Base-by-base conservation (phyloP, 64 coral and sea anemone species). In the Acropora yongei region DNA sequence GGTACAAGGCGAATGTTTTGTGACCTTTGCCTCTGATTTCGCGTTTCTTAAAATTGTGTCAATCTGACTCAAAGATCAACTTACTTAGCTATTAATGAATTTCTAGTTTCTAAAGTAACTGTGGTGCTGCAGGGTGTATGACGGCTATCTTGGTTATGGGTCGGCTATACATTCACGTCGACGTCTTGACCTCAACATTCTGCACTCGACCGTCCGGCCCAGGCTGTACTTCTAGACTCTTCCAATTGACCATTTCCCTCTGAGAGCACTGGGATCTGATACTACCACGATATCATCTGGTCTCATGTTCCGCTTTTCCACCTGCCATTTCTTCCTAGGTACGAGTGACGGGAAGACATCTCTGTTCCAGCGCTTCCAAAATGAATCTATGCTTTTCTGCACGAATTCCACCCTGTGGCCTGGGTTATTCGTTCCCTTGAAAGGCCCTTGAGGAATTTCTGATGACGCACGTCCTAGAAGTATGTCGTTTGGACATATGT, bases 401-500 rank as follows among this genome's bases (percentile, higher is more conserved):
- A 86, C 83, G 46, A 86, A 86, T 86, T 30, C 30, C 30, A 30
- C 30, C 30, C 30, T 30, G 30, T 30, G 30, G 30, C 30, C 30
- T 30, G 30, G 84, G 41, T 72, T 87, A 17, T 47, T 74, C 44
- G 86, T 87, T 55, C 2, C 30, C 39, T 73, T 87, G 49, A 88
- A 88, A 41, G 86, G 88, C 58, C 88, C 77, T 90, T 90, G 50
- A 6, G 88, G 88, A 4, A 80, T 77, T 68, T 79, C 47, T 80
- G 88, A 72, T 14, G 88, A 67, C 0, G 77, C 76, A 13, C 42
- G 76, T 8, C 57, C 61, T 47, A 89, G 51, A 8, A 89, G 41
- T 39, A 89, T 89, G 88, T 89, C 88, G 5, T 89, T 89, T 11
- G 88, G 88, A 11, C 88, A 79, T 58, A 88, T 10, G 72, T 88